These are phyloP conservation scores for Pampusana beccarii DNA, from an alignment of 2,113 vertebrate species.

Conservation along the genomic window DNA sequence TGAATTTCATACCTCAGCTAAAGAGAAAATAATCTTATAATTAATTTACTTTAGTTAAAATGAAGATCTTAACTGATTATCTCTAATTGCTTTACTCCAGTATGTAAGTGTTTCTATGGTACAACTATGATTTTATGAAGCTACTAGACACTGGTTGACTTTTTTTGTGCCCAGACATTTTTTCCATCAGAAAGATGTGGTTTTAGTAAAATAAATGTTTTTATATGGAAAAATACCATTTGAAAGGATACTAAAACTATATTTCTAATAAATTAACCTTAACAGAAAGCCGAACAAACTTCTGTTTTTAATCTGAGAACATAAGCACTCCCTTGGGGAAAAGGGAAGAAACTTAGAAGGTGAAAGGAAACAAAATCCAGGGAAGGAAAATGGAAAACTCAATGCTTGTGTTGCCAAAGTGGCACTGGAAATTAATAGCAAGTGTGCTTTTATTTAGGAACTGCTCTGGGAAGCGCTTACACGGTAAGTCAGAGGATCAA, in stretches of 20 bases:
- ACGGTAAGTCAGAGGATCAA: background rate
- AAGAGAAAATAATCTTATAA: background rate
- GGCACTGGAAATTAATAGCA: background rate
- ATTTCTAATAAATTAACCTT: background rate
- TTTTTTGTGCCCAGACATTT: background rate
- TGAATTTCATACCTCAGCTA: background rate
- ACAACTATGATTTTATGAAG: background rate
- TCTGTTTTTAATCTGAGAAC: background rate
- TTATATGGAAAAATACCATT: background rate
- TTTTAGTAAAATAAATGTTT: constrained; percentile 24
- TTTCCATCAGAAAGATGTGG: constrained; percentile 1
- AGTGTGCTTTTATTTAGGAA: background rate
- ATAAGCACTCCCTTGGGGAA: background rate
- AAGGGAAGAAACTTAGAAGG: background rate
- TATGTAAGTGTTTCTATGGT: no score
- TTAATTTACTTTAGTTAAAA: background rate
- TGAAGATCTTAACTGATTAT: background rate
- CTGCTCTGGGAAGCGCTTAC: background rate
- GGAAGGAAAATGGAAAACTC: background rate
- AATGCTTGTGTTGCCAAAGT: background rate
- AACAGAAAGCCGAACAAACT: background rate
- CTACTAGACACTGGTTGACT: background rate
- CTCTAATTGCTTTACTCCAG: background rate
- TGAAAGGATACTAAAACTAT: background rate
- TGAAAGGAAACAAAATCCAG: constrained; percentile 1